Conservation (phyloP, 2,797 vertebrate species). For the Distichodus sexfasciatus region DNA sequence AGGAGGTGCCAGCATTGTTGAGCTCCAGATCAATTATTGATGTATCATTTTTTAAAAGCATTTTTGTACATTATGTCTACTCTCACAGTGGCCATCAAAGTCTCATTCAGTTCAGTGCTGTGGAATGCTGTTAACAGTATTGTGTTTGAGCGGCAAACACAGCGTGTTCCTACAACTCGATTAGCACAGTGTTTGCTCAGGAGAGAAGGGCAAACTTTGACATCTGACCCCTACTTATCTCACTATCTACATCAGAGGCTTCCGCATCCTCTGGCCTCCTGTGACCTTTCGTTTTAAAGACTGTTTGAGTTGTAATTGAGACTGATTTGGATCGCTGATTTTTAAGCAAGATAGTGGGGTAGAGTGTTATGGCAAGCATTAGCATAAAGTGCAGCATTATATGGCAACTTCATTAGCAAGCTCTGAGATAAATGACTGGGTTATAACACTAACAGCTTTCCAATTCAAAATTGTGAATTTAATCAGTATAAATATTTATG, state of each 20-base stretch:
- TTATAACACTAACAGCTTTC: no score
- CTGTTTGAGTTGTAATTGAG: conserved; percentile 30
- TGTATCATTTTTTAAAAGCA: no score
- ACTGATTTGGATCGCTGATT: conserved; percentile 7
- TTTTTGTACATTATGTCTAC: no score
- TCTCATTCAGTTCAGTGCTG: conserved; percentile 13
- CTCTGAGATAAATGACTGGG: no score
- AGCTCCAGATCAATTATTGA: no score
- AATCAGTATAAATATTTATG: no score
- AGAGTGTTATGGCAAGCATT: background rate
- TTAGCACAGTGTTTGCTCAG: conserved; percentile 50
- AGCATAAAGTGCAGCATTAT: no score
- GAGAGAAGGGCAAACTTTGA: conserved; percentile 57
- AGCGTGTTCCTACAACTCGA: conserved; percentile 47
- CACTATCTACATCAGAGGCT: conserved; percentile 33
- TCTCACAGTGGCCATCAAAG: background rate
- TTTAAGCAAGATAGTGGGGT: conserved; percentile 2
- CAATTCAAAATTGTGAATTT: no score
- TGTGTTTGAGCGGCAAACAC: conserved; percentile 56
- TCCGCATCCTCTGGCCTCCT: conserved; percentile 15
- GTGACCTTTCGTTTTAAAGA: conserved; percentile 21
- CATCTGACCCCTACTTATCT: conserved; percentile 48
- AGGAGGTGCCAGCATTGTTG: no score
- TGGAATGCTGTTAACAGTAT: conserved; percentile 38
- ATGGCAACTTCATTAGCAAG: no score